Base-by-base conservation (phyloP, 2,888 invertebrate genomes). In the Urechis unicinctus region DNA sequence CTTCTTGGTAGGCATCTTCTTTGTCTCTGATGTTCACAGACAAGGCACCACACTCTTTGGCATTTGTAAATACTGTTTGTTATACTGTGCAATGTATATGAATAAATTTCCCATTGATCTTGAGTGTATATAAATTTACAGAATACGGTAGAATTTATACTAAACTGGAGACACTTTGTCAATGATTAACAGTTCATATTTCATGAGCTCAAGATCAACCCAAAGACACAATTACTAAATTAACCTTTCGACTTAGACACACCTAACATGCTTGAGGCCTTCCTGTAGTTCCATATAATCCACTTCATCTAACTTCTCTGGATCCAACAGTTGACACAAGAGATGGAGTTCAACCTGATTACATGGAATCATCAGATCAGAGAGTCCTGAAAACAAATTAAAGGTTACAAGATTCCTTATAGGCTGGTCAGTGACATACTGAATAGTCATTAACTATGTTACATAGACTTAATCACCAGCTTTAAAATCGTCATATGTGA, bases 401-500 rank as follows among this genome's bases (percentile, higher is more conserved):
- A 31, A 0, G 28, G 41, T 13, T 36, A 36, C 13, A n/a, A 36
- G n/a, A 36, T 13, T 36, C 41, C 9, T 13, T 36, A n/a, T 13
- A 13, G 9, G 41, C 9, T 9, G n/a, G n/a, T n/a, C n/a, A n/a
- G n/a, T n/a, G n/a, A n/a, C n/a, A n/a, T n/a, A n/a, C n/a, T n/a
- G n/a, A n/a, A n/a, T n/a, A n/a, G n/a, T n/a, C n/a, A n/a, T n/a
- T n/a, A n/a, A n/a, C n/a, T n/a, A n/a, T n/a, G n/a, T n/a, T n/a
- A n/a, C n/a, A n/a, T n/a, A n/a, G n/a, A n/a, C n/a, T 45, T 45
- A 45, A 6, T 57, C 55, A 74, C 75, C 73, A 60, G 73, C 66
- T 61, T 74, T 75, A 52, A 75, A 74, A 51, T 73, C 70, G 28
- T 72, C 72, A 57, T 68, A 72, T 21, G 68, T 66, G 2, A 74